Base-by-base conservation (phyloP, 2,797 vertebrate genomes). In the Chelon labrosus region DNA sequence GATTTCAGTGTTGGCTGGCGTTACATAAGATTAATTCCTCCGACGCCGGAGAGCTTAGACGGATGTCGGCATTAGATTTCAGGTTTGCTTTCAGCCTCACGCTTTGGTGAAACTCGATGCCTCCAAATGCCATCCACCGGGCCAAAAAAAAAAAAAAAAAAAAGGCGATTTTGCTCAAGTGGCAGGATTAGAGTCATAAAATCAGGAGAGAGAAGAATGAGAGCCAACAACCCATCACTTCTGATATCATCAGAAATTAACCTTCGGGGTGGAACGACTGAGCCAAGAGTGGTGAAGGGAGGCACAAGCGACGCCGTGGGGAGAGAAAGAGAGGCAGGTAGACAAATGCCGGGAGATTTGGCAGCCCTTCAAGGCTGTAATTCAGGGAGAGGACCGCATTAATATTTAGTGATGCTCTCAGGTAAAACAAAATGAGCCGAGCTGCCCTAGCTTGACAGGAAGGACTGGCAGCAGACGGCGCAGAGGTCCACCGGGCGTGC, bases 371-470 rank as follows among this genome's bases (percentile, higher is more conserved):
- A 56, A 84, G 85, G 88, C 84, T 83, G 77, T 85, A 91, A 91
- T 89, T 92, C 89, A 83, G 77, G 76, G 82, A 87, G 84, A 82
- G 76, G 85, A 75, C 51, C 63, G 61, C 86, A 92, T 92, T 91
- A 92, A 91, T 92, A 93, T 94, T 92, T 91, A 92, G 87, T 82
- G 80, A 78, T 56, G 89, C 90, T 92, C 84, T 89, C 88, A 91
- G 90, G 92, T 93, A 84, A 89, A 91, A 92, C 89, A 89, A 92
- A 93, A 93, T 91, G 89, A 92, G 87, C 80, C 74, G 79, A 74
- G 79, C 79, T 80, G 77, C 71, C 65, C 57, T 67, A 60, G 85
- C 55, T 78, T 86, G 73, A 90, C 65, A 46, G 77, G 59, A 67
- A 79, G 64, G 78, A 88, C 76, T 80, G 70, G 88, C 58, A 90